phyloP scores from a whole-genome alignment of 2,888 invertebrate species.

The Tortricodes alternella region DNA sequence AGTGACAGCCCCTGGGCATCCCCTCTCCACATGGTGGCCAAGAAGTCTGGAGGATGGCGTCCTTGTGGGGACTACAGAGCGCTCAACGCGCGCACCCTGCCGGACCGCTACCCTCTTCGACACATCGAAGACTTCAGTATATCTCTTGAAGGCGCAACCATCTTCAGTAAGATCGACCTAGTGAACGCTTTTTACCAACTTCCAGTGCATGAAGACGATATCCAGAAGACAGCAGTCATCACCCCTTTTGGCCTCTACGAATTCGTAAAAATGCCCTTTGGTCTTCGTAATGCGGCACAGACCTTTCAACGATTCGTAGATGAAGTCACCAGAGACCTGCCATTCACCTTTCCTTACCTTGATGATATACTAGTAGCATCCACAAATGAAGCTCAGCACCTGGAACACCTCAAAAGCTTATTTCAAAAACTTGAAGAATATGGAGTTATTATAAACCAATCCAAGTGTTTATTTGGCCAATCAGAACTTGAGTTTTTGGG shows the following conservation, averaged over 20 bases:
- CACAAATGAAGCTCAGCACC: not conserved
- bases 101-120: slow-evolving; percentile 47
- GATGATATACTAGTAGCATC: slow-evolving; percentile 18
- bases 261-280: not conserved
- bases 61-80: no score
- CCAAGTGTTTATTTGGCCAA: slow-evolving; percentile 16
- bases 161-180: not conserved
- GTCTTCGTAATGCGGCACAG: not conserved
- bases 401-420: slow-evolving; percentile 6
- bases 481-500: slow-evolving; percentile 5
- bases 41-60: no score
- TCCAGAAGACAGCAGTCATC: slow-evolving; percentile 2
- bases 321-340: not conserved
- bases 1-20: no score
- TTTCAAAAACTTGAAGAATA: slow-evolving; percentile 5
- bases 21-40: no score
- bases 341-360: slow-evolving; percentile 19
- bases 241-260: not conserved
- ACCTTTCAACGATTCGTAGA: not conserved
- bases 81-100: slow-evolving; percentile 46
- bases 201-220: not conserved
- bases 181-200: slow-evolving; percentile 5
- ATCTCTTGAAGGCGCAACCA: slow-evolving; percentile 15
- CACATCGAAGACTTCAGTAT: slow-evolving; percentile 39
- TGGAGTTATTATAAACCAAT: slow-evolving; percentile 21